These are phyloP conservation scores for Baryphthengus martii DNA, from an alignment of 2,113 vertebrate species.

Conservation along the genomic window DNA sequence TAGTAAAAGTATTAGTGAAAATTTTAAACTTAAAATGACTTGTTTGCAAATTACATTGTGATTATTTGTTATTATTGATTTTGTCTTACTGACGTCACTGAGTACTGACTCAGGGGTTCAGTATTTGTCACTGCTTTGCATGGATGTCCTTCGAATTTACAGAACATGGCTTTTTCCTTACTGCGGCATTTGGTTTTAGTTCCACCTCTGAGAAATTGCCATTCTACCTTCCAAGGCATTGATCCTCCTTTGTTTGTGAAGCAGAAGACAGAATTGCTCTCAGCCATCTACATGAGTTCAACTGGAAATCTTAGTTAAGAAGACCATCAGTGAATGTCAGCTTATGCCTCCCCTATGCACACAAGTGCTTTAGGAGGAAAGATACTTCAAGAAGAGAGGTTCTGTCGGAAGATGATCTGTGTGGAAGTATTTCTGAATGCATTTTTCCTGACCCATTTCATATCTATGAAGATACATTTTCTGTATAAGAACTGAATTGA, in stretches of 20 bases:
- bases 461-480: accelerated
- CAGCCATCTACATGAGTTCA: background rate
- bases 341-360: accelerated
- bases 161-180: background rate
- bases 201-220: background rate
- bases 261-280: background rate
- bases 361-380: background rate
- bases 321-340: background rate
- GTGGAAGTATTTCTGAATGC: background rate
- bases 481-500: background rate
- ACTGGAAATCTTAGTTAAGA: background rate
- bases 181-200: background rate
- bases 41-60: background rate
- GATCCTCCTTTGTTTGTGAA: background rate
- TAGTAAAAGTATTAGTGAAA: background rate
- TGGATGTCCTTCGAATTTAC: background rate
- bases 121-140: background rate
- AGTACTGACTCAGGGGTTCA: background rate
- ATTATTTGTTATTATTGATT: background rate
- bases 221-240: background rate
- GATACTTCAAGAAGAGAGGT: background rate
- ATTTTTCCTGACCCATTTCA: background rate
- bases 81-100: background rate
- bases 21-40: background rate
- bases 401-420: background rate